phyloP scores from a whole-genome alignment of 2,113 vertebrate genomes.

The Trachemys scripta region DNA sequence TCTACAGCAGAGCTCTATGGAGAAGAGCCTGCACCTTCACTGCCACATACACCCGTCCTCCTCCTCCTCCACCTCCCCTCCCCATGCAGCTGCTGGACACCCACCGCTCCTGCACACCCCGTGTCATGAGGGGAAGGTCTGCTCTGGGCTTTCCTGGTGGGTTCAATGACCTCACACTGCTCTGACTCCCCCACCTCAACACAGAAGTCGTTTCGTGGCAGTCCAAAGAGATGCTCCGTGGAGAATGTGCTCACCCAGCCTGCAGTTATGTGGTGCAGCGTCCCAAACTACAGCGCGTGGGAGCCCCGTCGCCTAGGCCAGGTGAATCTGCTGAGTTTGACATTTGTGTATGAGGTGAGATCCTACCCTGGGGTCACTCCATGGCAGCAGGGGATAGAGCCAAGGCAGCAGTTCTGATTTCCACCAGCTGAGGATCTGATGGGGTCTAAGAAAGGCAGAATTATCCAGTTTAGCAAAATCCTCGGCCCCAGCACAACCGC shows the following conservation, averaged over 20 bases:
- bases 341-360: background rate
- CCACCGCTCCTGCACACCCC: accelerated
- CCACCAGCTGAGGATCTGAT: background rate
- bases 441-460: background rate
- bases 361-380: no score
- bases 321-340: accelerated
- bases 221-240: background rate
- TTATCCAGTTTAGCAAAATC: background rate
- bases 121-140: background rate
- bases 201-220: background rate
- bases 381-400: background rate
- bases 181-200: background rate
- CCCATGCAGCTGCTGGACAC: accelerated
- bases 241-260: background rate
- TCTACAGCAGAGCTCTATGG: background rate
- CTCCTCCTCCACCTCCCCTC: background rate
- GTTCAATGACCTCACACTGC: background rate
- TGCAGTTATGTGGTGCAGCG: accelerated
- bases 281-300: accelerated
- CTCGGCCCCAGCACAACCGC: background rate
- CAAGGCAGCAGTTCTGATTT: background rate
- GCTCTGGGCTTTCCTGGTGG: background rate
- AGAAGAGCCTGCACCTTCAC: background rate
- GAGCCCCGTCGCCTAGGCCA: background rate
- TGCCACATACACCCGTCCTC: accelerated